Conservation (phyloP, 2,113 vertebrate species). For the Esox niger region DNA sequence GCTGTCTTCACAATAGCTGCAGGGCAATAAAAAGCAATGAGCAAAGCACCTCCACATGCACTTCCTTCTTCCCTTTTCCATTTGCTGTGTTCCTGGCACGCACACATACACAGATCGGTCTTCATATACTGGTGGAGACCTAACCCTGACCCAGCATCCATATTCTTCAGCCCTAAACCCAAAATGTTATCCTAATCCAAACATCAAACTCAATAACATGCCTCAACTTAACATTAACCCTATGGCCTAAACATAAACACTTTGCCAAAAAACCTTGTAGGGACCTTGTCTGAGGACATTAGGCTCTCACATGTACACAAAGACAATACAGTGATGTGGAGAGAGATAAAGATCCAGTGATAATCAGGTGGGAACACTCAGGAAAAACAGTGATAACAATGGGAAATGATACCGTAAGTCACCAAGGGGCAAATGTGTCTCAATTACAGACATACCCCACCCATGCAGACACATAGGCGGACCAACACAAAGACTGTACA, state of each 20-base stretch:
- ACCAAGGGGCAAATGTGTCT: constrained; percentile 31
- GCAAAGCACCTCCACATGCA: constrained; percentile 3
- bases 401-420: constrained; percentile 7
- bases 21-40: constrained; percentile 43
- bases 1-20: constrained; percentile 35
- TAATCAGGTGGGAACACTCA: constrained; percentile 32
- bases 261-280: too few relatives aligned
- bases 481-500: background rate
- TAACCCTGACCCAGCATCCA: too few relatives aligned
- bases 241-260: too few relatives aligned
- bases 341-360: constrained; percentile 13
- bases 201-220: too few relatives aligned
- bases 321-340: constrained; percentile 10
- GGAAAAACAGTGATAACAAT: background rate
- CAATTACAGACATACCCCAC: background rate
- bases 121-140: too few relatives aligned
- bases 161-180: too few relatives aligned
- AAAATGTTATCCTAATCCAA: too few relatives aligned
- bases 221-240: too few relatives aligned
- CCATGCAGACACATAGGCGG: background rate
- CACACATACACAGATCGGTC: too few relatives aligned
- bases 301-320: too few relatives aligned
- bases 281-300: constrained; percentile 19
- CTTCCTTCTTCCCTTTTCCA: constrained; percentile 22
- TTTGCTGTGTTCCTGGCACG: constrained; percentile 28